Conservation (phyloP, 2,888 invertebrate genomes). For the Stegophylla sp. region DNA sequence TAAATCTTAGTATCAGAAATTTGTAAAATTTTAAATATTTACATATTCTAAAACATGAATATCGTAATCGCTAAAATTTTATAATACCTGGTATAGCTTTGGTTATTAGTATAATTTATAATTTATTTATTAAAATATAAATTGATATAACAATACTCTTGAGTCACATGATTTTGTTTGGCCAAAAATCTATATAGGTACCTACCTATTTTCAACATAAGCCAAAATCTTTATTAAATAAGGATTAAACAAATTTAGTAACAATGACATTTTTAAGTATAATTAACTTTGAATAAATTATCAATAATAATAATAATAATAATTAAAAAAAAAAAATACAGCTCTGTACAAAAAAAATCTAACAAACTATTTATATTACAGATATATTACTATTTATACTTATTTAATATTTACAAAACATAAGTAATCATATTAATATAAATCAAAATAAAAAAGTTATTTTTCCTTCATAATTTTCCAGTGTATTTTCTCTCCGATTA, state of each 20-base stretch:
- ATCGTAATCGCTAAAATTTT: neutral
- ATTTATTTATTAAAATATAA: slow-evolving; percentile 37
- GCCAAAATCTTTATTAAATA: slow-evolving; percentile 32
- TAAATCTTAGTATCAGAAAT: neutral
- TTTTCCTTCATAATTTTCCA: neutral
- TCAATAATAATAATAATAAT: too few relatives aligned
- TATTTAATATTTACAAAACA: slow-evolving; percentile 2
- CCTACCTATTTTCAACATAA: slow-evolving; percentile 17
- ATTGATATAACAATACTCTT: slow-evolving; percentile 27
- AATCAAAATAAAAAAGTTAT: slow-evolving; percentile 13
- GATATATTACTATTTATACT: neutral
- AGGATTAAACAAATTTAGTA: slow-evolving; percentile 23
- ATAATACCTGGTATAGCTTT: neutral
- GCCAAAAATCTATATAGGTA: slow-evolving; percentile 18
- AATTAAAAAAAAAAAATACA: slow-evolving; percentile 38
- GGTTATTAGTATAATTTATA: neutral
- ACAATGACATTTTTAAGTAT: slow-evolving; percentile 37
- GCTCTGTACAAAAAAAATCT: slow-evolving; percentile 37
- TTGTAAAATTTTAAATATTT: neutral
- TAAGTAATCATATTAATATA: neutral
- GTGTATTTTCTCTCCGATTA: slow-evolving; percentile 32
- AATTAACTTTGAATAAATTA: slow-evolving; percentile 46
- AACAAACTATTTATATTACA: slow-evolving; percentile 23
- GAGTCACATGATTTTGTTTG: slow-evolving; percentile 24
- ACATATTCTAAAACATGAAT: neutral